Evolutionary conservation across 2,888 invertebrate genomes (phyloP).

Genomic region (Trisateles emortualis): DNA sequence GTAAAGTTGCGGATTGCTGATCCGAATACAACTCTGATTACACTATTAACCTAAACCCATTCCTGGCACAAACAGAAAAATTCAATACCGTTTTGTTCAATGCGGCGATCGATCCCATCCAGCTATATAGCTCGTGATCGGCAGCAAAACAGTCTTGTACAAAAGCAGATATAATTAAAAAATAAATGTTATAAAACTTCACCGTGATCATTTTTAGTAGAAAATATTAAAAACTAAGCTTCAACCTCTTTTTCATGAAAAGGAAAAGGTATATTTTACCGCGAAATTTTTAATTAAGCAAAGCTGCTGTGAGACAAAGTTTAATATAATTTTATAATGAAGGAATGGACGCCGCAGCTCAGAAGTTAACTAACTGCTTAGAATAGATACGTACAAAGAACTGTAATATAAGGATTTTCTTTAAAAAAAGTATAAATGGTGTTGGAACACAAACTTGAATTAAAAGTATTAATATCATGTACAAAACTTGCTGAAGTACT

Average conservation of each 20-base stretch:
- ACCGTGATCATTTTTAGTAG: background rate
- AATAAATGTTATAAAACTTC: background rate
- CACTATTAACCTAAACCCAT: no score
- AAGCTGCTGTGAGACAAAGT: conserved; percentile 35
- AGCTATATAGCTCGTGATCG: no score
- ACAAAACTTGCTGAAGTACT: background rate
- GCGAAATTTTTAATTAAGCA: conserved; percentile 46
- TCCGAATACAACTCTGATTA: no score
- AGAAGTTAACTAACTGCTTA: conserved; percentile 36
- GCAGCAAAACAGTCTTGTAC: no score
- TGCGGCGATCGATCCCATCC: background rate
- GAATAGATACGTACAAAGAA: conserved; percentile 29
- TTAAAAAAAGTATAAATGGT: conserved; percentile 17
- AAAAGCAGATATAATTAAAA: no score
- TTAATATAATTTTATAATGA: conserved; percentile 43
- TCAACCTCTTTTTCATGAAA: conserved; percentile 24
- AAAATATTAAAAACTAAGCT: conserved; percentile 18
- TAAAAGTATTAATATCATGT: background rate
- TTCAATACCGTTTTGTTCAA: background rate
- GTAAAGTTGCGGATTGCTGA: no score
- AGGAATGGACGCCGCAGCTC: conserved; percentile 29
- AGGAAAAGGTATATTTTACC: conserved; percentile 29
- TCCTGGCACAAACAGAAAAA: background rate
- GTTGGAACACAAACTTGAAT: conserved; percentile 10
- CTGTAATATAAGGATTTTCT: conserved; percentile 20